phyloP scores from a whole-genome alignment of 1,140 invertebrate species.

The Mylabris phalerata region DNA sequence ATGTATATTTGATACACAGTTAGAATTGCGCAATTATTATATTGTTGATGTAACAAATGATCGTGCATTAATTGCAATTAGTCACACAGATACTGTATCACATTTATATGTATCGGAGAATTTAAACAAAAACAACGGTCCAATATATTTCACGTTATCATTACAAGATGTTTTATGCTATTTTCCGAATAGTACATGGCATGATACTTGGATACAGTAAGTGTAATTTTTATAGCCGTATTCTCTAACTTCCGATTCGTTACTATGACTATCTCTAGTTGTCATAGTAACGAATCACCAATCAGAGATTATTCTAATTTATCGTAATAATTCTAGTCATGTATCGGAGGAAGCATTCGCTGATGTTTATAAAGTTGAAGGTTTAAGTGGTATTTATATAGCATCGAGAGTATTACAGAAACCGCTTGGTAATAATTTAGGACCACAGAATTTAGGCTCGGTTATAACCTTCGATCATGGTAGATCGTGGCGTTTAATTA shows the following conservation, averaged over 20 bases:
- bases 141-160: conserved; percentile 66
- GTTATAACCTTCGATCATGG: conserved; percentile 87
- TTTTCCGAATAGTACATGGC: conserved; percentile 73
- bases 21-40: conserved; percentile 64
- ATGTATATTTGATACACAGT: conserved; percentile 66
- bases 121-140: conserved; percentile 48
- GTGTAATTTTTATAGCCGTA: conserved; percentile 32
- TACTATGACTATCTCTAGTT: too few species aligned
- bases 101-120: conserved; percentile 73
- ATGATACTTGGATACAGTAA: conserved; percentile 77
- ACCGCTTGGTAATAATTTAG: conserved; percentile 49
- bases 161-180: conserved; percentile 77
- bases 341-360: conserved; percentile 75
- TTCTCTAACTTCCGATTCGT: too few species aligned
- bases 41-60: conserved; percentile 76
- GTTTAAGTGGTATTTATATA: conserved; percentile 81
- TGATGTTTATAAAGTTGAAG: conserved; percentile 84
- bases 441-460: conserved; percentile 66
- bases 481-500: conserved; percentile 68
- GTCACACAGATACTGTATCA: conserved; percentile 63
- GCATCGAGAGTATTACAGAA: conserved; percentile 65
- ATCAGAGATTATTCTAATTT: background rate
- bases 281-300: background rate
- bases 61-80: conserved; percentile 76
- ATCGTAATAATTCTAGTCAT: conserved; percentile 49